Conservation (phyloP, 2,888 invertebrate genomes). For the Proisotoma minuta region DNA sequence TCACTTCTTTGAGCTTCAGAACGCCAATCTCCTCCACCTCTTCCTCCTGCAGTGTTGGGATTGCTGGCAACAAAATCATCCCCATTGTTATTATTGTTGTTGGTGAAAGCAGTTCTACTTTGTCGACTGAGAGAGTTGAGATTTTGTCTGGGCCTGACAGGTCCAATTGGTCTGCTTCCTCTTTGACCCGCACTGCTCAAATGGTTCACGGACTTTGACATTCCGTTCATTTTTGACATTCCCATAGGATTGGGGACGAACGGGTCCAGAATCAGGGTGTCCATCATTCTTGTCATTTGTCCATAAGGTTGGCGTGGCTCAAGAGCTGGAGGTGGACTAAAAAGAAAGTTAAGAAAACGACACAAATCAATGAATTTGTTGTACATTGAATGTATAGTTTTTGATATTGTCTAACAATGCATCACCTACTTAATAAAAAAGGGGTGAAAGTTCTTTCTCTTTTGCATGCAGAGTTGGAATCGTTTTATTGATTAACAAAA, state of each 20-base stretch:
- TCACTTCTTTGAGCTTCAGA: slow-evolving; percentile 39
- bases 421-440: too few relatives aligned
- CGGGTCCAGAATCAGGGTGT: slow-evolving; percentile 64
- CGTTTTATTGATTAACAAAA: too few relatives aligned
- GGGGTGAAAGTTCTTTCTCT: too few relatives aligned
- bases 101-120: slow-evolving; percentile 20
- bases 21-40: slow-evolving; percentile 22
- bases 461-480: too few relatives aligned
- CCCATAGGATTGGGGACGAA: slow-evolving; percentile 60
- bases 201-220: slow-evolving; percentile 48
- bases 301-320: slow-evolving; percentile 50
- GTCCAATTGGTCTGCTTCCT: slow-evolving; percentile 39
- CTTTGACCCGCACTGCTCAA: neutral
- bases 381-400: too few relatives aligned
- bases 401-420: too few relatives aligned
- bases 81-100: slow-evolving; percentile 23
- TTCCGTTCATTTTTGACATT: slow-evolving; percentile 61
- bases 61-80: slow-evolving; percentile 35
- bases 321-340: slow-evolving; percentile 33
- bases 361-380: too few relatives aligned
- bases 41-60: slow-evolving; percentile 30
- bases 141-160: slow-evolving; percentile 39
- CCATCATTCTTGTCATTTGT: slow-evolving; percentile 71
- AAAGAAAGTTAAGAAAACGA: too few relatives aligned
- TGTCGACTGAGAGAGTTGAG: slow-evolving; percentile 23